Evolutionary conservation across 1,140 invertebrate genomes (phyloP).

Genomic region (Zaprionus taronus): DNA sequence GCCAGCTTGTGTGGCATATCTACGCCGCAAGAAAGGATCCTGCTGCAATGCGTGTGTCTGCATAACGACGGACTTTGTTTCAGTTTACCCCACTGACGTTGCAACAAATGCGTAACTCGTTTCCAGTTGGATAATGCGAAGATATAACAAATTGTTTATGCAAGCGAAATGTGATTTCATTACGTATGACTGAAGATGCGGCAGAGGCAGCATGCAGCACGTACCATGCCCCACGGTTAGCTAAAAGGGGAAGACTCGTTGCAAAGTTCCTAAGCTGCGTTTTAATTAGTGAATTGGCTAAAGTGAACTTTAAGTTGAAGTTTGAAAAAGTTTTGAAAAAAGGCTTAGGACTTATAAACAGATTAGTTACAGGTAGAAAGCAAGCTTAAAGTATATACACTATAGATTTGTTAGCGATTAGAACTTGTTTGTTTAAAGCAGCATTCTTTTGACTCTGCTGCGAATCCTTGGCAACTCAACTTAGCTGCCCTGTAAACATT

Average conservation of each 20-base stretch:
- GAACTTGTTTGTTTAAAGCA: not conserved
- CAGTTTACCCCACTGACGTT: conserved; percentile 16
- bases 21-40: conserved; percentile 49
- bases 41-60: conserved; percentile 35
- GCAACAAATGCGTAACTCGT: conserved; percentile 52
- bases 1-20: conserved; percentile 17
- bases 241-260: not conserved
- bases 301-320: conserved; percentile 1
- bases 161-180: conserved; percentile 53
- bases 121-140: conserved; percentile 54
- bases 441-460: not conserved
- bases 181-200: conserved; percentile 41
- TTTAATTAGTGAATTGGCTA: conserved; percentile 2
- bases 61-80: conserved; percentile 44
- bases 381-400: no score
- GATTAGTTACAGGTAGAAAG: not conserved
- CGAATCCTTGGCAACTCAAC: not conserved
- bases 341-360: not conserved
- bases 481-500: not conserved
- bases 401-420: no score
- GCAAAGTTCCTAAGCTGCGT: not conserved
- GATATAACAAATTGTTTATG: conserved; percentile 51
- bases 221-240: not conserved
- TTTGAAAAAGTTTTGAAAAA: not conserved
- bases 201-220: not conserved